Conservation (phyloP, 1,140 invertebrate species). For the Cyclina sinensis region DNA sequence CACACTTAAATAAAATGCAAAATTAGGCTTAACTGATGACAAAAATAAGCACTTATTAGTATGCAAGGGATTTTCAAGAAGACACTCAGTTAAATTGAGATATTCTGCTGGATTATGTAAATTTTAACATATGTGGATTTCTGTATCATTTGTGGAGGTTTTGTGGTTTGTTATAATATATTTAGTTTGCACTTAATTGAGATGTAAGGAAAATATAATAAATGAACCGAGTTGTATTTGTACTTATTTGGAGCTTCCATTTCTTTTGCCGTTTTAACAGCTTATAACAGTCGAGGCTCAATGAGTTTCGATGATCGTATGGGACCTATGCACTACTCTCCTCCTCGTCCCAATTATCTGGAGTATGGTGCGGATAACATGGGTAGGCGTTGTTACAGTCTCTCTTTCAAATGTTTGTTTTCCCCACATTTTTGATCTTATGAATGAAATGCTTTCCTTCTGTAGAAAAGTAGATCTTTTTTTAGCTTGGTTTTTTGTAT, state of each 20-base stretch:
- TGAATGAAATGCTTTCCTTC: conserved; percentile 19
- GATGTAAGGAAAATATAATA: neutral
- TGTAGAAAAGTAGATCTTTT: no score
- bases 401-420: neutral
- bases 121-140: conserved; percentile 22
- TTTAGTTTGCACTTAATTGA: neutral
- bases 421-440: neutral
- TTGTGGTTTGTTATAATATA: neutral
- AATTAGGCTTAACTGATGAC: neutral
- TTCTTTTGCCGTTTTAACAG: conserved; percentile 50
- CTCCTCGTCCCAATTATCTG: conserved; percentile 31
- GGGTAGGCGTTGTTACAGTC: conserved; percentile 50
- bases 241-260: conserved; percentile 9
- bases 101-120: conserved; percentile 39
- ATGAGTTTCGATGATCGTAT: conserved; percentile 48
- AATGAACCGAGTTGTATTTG: neutral
- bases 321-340: conserved; percentile 48
- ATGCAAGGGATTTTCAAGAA: neutral
- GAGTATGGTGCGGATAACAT: conserved; percentile 50
- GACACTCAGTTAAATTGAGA: neutral
- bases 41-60: neutral
- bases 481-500: no score
- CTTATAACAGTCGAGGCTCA: conserved; percentile 51
- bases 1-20: neutral
- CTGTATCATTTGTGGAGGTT: neutral